Conservation (phyloP, 2,113 vertebrate species). For the Urocitellus parryii region DNA sequence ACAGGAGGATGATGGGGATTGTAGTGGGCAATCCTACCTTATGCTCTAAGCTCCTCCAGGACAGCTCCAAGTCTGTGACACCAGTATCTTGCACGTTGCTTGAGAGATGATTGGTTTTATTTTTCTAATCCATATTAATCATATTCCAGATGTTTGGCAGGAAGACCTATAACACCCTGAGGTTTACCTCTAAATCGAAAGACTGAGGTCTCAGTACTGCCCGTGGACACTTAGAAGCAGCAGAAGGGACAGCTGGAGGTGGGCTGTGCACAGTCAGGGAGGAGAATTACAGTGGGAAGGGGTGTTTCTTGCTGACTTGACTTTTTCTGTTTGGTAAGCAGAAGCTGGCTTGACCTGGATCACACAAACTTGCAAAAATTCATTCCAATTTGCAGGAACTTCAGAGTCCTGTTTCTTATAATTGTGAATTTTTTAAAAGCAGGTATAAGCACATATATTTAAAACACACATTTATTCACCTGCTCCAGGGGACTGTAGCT, state of each 20-base stretch:
- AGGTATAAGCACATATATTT: not conserved
- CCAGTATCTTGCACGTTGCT: not conserved
- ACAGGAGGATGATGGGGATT: not conserved
- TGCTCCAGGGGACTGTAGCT: slow-evolving; percentile 8
- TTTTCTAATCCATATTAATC: not conserved
- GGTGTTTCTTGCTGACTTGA: not conserved
- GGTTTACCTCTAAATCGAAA: not conserved
- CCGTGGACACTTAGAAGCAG: not conserved
- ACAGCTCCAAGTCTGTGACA: not conserved
- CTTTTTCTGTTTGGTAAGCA: not conserved
- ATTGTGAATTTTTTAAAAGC: not conserved
- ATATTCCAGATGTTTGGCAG: not conserved
- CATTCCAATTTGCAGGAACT: not conserved
- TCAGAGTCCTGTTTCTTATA: not conserved
- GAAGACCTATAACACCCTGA: not conserved
- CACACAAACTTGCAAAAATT: slow-evolving; percentile 14
- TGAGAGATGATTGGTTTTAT: not conserved
- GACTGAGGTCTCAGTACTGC: not conserved
- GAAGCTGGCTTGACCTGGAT: not conserved
- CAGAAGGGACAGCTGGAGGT: not conserved
- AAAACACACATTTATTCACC: not conserved
- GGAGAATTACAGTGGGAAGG: not conserved
- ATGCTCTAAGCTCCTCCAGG: not conserved
- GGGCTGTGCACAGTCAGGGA: rapidly evolving
- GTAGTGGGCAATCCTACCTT: not conserved